phyloP scores from a whole-genome alignment of 2,113 vertebrate species.

The Plestiodon gilberti region DNA sequence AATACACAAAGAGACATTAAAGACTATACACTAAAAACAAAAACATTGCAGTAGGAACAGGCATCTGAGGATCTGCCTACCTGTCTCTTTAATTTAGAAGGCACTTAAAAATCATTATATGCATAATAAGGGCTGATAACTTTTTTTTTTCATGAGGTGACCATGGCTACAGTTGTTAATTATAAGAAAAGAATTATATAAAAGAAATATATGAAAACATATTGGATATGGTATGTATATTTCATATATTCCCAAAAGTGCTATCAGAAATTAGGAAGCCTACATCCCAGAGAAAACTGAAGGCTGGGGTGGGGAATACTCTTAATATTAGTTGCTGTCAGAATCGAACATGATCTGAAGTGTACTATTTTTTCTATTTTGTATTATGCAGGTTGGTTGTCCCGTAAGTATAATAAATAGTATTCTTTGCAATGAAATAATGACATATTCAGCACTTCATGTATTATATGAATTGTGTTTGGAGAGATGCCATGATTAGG shows the following conservation, averaged over 20 bases:
- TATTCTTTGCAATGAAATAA: background rate
- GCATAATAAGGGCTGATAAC: too few species aligned
- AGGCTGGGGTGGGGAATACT: background rate
- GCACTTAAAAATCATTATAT: too few species aligned
- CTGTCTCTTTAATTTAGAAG: too few species aligned
- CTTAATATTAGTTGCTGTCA: background rate
- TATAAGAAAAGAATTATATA: too few species aligned
- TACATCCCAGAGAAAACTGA: background rate
- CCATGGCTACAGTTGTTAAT: too few species aligned
- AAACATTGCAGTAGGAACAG: too few species aligned
- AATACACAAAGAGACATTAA: too few species aligned
- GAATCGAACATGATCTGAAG: background rate
- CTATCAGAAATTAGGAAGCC: background rate
- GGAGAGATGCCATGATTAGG: background rate
- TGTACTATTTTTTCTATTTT: background rate
- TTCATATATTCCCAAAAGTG: background rate
- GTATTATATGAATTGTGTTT: background rate
- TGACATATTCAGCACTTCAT: background rate
- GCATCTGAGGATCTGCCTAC: too few species aligned
- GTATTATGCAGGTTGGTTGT: background rate
- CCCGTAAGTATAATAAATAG: background rate
- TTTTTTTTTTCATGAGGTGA: too few species aligned
- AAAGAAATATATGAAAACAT: background rate
- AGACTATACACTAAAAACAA: too few species aligned
- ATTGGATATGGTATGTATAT: background rate